A percentile compares a stretch with the other conserved stretches of the same genome.
These are phyloP conservation scores for Holothuria leucospilota DNA, from an alignment of 53 echinoderm and acorn worm species.

Conservation along the genomic window DNA sequence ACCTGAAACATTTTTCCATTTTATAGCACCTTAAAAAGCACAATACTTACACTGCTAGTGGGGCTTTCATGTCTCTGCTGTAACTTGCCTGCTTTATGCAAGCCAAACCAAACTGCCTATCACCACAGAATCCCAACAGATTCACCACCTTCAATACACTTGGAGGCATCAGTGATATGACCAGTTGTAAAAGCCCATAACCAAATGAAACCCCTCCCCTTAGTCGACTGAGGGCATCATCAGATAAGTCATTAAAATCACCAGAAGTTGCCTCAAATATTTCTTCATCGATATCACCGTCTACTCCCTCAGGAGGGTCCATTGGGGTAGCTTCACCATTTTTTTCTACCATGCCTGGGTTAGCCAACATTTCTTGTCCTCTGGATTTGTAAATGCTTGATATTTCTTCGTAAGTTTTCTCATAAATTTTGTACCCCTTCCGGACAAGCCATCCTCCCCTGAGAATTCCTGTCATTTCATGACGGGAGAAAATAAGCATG, in stretches of 20 bases:
- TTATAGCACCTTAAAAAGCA: not conserved
- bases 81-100: slow-evolving; percentile 85
- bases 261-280: slow-evolving; percentile 35
- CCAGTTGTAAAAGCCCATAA: slow-evolving; percentile 87
- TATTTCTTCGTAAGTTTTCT: slow-evolving; percentile 90
- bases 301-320: slow-evolving; percentile 26
- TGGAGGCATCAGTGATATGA: slow-evolving; percentile 99
- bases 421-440: slow-evolving; percentile 94
- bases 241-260: slow-evolving; percentile 70
- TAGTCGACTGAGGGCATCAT: slow-evolving; percentile 63
- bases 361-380: slow-evolving; percentile 78
- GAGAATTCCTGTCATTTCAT: slow-evolving; percentile 72
- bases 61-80: slow-evolving; percentile 96
- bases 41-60: slow-evolving; percentile 88
- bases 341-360: slow-evolving; percentile 68
- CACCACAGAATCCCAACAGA: slow-evolving; percentile 90
- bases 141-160: slow-evolving; percentile 91
- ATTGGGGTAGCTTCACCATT: slow-evolving; percentile 52
- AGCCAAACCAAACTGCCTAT: slow-evolving; percentile 81
- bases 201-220: slow-evolving; percentile 88
- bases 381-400: slow-evolving; percentile 68
- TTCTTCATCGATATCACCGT: slow-evolving; percentile 2
- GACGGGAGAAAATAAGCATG: slow-evolving; percentile 85
- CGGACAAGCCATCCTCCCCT: slow-evolving; percentile 88
- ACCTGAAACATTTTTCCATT: too few relatives aligned